Evolutionary conservation across 2,113 vertebrate genomes (phyloP), one percentile per base, ranked within the genome.

Genomic region (Spilogale gracilis): DNA sequence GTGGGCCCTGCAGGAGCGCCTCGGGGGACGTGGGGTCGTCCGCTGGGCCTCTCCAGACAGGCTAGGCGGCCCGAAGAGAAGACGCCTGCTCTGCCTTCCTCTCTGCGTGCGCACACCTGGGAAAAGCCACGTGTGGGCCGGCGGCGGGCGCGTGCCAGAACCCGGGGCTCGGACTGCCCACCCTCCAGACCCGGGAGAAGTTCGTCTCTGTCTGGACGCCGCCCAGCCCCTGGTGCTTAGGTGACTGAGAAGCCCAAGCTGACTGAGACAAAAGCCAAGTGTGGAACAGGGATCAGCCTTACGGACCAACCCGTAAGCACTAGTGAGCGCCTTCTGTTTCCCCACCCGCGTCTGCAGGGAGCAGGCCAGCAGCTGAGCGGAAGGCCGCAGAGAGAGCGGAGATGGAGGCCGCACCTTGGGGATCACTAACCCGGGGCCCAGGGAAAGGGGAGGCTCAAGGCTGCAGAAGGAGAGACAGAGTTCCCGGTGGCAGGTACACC

Each of bases 191-290:
- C 54, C 0, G 9, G 11, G 30, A 87, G 48, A 56, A 2, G 27
- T 1, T 32, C 9, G 8, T 0, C 1, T 38, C 45, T 6, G n/a
- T 12, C n/a, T 48, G 5, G 0, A 38, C 4, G 21, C 38, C 16
- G 9, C 56, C 11, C 3, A 0, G 10, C 0, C 8, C 30, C 1
- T 0, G 67, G 54, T 9, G 0, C 9, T n/a, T 69, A 9, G 67
- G 67, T 4, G 17, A 1, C 0, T 38, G 38, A 1, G 38, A 2
- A 17, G 56, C 43, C 52, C 20, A 12, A 25, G 45, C 5, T 8
- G 52, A 11, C 0, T 5, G 7, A 52, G 45, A 8, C 17, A 21
- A 58, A 14, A 18, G 4, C 9, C n/a, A 45, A 52, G 73, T 8
- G 14, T 13, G 27, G 84, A 67, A 13, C 7, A 2, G n/a, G 48